Base-by-base conservation (phyloP, 2,888 invertebrate species). In the Drosophila histrio region DNA sequence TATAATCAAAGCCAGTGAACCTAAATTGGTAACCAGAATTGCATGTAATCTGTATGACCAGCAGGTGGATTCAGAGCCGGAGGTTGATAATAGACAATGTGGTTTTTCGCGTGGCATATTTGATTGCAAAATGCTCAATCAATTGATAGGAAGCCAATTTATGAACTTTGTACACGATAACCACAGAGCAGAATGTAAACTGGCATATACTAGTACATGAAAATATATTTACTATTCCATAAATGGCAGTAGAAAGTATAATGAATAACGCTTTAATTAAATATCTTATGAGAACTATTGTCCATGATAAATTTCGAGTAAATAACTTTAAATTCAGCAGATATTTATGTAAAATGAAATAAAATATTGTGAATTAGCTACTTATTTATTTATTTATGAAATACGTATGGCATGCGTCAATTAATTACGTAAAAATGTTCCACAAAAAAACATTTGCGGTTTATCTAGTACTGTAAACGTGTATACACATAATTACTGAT, bases 401-500 rank as follows among this genome's bases (percentile, higher is more conserved):
- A 17, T 32, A 8, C 19, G 24, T 47, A 28, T 19, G 9, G n/a
- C 24, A 17, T 9, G 54, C 43, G 63, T 72, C 39, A 77, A 84
- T 72, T 78, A 81, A 75, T 80, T 83, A 60, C 56, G 64, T 64
- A 30, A 58, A 69, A 61, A 59, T 64, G 47, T 34, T 58, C 44
- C 44, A 46, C 66, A 66, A n/a, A 71, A 75, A 50, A 72, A 61
- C 81, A 68, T 64, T 71, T 69, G 86, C 56, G 72, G 85, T 44
- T 44, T 46, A 46, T 57, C 63, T 38, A 61, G 63, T 62, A 53
- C 36, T 50, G 60, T 61, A 34, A 62, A 46, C 77, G 56, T 71
- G 71, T 66, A 68, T 64, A 54, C 53, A 67, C 77, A 79, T 81
- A 83, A 87, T 87, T 72, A 67, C 60, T 56, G 64, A 77, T 87